Evolutionary conservation across 1,140 invertebrate genomes (phyloP).

Genomic region (Magallana gigas): DNA sequence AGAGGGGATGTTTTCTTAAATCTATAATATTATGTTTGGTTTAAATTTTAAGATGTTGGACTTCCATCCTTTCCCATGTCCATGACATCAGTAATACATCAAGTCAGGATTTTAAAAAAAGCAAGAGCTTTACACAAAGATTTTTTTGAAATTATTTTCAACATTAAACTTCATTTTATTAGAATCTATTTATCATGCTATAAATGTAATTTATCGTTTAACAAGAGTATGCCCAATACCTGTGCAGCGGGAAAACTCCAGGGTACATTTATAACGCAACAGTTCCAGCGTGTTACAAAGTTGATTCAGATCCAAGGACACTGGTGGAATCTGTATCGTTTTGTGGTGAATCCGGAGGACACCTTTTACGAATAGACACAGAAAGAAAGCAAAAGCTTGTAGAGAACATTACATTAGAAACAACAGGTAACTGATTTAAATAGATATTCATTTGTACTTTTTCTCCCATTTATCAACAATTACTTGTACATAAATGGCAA

Average conservation of each 20-base stretch:
- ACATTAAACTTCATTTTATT: not conserved
- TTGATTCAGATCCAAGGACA: not conserved
- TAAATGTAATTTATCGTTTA: too few relatives aligned
- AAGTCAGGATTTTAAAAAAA: too few relatives aligned
- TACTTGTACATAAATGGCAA: not conserved
- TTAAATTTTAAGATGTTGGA: too few relatives aligned
- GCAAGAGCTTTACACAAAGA: too few relatives aligned
- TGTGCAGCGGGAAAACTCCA: not conserved
- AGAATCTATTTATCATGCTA: too few relatives aligned
- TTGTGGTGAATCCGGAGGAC: not conserved
- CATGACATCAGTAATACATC: too few relatives aligned
- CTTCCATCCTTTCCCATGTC: too few relatives aligned
- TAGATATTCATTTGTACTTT: not conserved
- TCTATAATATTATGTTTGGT: too few relatives aligned
- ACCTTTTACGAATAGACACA: slow-evolving; percentile 16
- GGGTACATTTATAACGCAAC: not conserved
- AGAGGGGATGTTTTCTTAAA: too few relatives aligned
- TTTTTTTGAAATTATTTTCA: too few relatives aligned
- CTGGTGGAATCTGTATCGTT: not conserved
- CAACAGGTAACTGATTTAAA: not conserved
- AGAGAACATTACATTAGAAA: not conserved
- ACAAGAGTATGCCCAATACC: not conserved
- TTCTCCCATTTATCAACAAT: not conserved
- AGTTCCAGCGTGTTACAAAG: not conserved
- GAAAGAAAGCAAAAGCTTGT: not conserved